These are phyloP conservation scores for Xestia rhomboidea DNA, from an alignment of 2,888 invertebrate genomes.

Conservation along the genomic window DNA sequence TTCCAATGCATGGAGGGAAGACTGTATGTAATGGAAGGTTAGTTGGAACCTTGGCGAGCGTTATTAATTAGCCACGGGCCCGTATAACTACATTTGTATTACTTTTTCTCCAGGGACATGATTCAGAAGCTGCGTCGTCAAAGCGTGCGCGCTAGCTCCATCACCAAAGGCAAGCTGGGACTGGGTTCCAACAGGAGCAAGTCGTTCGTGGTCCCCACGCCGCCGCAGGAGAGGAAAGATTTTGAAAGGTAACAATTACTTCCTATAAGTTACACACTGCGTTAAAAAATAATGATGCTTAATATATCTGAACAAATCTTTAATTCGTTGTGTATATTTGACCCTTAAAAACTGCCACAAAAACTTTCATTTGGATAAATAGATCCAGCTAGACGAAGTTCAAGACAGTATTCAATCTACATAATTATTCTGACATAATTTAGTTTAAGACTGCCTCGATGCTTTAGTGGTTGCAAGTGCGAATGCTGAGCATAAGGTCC, in stretches of 20 bases:
- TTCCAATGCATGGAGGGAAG: too few relatives aligned
- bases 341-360: not conserved
- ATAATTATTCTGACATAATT: too few relatives aligned
- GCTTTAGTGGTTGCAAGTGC: too few relatives aligned
- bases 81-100: too few relatives aligned
- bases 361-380: too few relatives aligned
- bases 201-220: conserved; percentile 92
- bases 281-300: not conserved
- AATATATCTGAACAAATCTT: not conserved
- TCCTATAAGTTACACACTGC: not conserved
- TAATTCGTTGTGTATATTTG: not conserved
- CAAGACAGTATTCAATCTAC: too few relatives aligned
- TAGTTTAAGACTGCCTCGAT: too few relatives aligned
- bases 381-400: too few relatives aligned
- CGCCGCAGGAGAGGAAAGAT: conserved; percentile 78
- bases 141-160: conserved; percentile 94
- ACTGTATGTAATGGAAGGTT: too few relatives aligned
- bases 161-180: conserved; percentile 94
- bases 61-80: too few relatives aligned
- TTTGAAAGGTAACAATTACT: conserved; percentile 77
- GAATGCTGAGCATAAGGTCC: too few relatives aligned
- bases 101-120: conserved; percentile 93
- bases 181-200: conserved; percentile 94
- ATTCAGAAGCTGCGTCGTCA: conserved; percentile 96
- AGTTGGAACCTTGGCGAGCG: too few relatives aligned